Base-by-base conservation (phyloP, 1,140 invertebrate genomes). In the Cotesia chilonis region DNA sequence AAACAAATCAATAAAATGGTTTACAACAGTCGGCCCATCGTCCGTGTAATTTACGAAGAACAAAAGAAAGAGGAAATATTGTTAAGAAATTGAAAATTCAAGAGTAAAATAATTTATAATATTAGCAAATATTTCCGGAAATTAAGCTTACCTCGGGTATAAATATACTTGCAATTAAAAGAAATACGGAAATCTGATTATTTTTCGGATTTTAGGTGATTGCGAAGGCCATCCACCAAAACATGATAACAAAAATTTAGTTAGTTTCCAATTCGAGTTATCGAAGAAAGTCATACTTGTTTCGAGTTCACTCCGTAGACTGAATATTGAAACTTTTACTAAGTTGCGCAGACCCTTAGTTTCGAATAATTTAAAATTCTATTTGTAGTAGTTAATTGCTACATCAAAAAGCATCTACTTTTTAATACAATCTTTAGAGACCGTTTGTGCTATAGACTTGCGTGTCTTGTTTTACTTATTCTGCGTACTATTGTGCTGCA, bases 151-250 rank as follows among this genome's bases (percentile, higher is more conserved):
- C 70, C 63, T 72, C 70, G 6, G 70, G 70, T 28, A 72, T 59
- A 38, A 72, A 67, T 12, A 72, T 67, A 47, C 70, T 72, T 59
- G 55, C 5, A 12, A 72, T 57, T 51, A 51, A 12, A 51, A 67
- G 4, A n/a, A 54, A 17, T 7, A 67, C 70, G 5, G 67, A 0
- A 65, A 14, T 20, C 28, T 72, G 1, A 66, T 4, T 12, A 67
- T 5, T n/a, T 4, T 55, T 38, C 63, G 52, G 4, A 59, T 17
- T 4, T 3, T 3, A 20, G 38, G 41, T 2, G 41, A 10, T 41
- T 72, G 70, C 51, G 66, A 72, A 7, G 70, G 70, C 70, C 70
- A 72, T 28, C 64, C 70, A 60, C 70, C 70, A 63, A 72, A 72
- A 35, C 28, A 72, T 37, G 63, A 72, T 28, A 66, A 17, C 36